Evolutionary conservation across 1,140 invertebrate genomes (phyloP), one percentile per base, ranked within the genome.

Genomic region (Acromyrmex heyeri): DNA sequence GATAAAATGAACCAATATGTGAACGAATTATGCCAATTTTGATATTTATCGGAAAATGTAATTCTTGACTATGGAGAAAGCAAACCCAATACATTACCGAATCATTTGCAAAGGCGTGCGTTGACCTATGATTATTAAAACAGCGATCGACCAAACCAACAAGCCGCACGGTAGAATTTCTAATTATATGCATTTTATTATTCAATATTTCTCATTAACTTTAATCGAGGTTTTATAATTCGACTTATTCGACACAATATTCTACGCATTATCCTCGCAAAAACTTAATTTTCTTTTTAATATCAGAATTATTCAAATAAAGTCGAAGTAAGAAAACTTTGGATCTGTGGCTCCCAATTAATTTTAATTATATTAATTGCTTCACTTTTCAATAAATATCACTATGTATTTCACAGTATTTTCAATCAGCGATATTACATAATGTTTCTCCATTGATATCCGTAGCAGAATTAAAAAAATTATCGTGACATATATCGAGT

Each of bases 391-490:
- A 44, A 3, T 73, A 82, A 73, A 30, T 82, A 79, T 53, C 14
- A 38, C 24, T 21, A 21, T 21, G 30, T 12, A 50, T 50, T 50
- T 83, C 24, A 61, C 55, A 4, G 14, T 12, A 50, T 75, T 75
- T 69, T 62, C 69, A 70, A 75, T 73, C 55, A 48, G n/a, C 38
- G 5, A 73, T 34, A 61, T 73, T 16, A 73, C 34, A n/a, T 21
- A 21, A 14, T 21, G 5, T 21, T 75, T 8, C 18, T 61, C 21
- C 24, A 50, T 62, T 62, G 44, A 73, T 75, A 50, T 75, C 69
- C 53, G 38, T 82, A 50, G 4, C 14, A 8, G 8, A 83, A 83
- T 62, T 73, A 7, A 75, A 82, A 83, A 72, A 81, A 75, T 34
- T 34, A 34, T 30, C 12, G 4, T 16, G 55, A 50, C 69, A 34